A percentile compares a stretch with the other conserved stretches of the same genome.
Evolutionary conservation across 2,797 vertebrate genomes (phyloP).

Genomic region (Acanthurus tractus): DNA sequence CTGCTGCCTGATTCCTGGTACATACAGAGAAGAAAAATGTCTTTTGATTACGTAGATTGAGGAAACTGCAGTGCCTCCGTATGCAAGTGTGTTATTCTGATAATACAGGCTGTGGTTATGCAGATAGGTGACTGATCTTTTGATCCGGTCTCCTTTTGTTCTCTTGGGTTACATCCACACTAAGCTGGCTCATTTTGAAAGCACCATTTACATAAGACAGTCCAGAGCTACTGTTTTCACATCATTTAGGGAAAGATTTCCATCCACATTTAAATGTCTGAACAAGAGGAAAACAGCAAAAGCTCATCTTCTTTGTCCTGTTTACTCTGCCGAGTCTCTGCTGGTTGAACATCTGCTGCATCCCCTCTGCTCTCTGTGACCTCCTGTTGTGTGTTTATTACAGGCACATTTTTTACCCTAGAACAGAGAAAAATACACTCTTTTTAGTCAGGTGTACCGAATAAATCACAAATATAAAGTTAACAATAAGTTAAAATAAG

Average conservation of each 20-base stretch:
- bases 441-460: too few relatives aligned
- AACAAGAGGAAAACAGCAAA: background rate
- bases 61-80: slow-evolving; percentile 8
- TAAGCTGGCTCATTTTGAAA: slow-evolving; percentile 13
- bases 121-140: too few relatives aligned
- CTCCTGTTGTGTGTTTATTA: background rate
- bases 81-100: slow-evolving; percentile 17
- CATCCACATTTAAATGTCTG: background rate
- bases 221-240: background rate
- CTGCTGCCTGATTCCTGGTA: slow-evolving; percentile 34
- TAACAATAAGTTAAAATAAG: too few relatives aligned
- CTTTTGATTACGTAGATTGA: slow-evolving; percentile 43
- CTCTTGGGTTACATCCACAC: background rate
- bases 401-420: background rate
- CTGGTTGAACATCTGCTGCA: background rate
- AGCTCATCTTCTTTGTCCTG: background rate
- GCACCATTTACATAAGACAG: background rate
- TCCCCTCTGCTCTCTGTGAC: background rate
- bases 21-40: slow-evolving; percentile 31
- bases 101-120: too few relatives aligned
- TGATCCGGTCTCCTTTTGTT: slow-evolving; percentile 12
- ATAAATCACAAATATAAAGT: background rate
- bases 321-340: background rate
- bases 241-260: background rate
- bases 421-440: too few relatives aligned